A percentile compares a stretch with the other conserved stretches of the same genome.
Evolutionary conservation across 1,140 invertebrate genomes (phyloP).

Genomic region (Microplitis demolitor): DNA sequence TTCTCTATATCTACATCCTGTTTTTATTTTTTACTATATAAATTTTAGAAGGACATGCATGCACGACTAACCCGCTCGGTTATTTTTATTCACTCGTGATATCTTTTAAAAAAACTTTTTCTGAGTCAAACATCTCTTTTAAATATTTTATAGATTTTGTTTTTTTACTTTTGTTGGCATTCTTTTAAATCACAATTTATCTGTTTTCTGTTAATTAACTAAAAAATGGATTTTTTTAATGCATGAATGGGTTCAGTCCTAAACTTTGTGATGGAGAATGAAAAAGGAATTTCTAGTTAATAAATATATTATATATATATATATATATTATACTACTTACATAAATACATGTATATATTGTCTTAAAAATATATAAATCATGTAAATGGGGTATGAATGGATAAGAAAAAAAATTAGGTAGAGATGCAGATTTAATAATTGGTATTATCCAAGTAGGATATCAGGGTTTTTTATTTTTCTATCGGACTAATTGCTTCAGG

Average conservation of each 20-base stretch:
- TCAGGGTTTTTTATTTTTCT: slow-evolving; percentile 18
- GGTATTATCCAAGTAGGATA: slow-evolving; percentile 7
- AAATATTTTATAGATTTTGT: slow-evolving; percentile 9
- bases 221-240: slow-evolving; percentile 6
- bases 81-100: slow-evolving; percentile 22
- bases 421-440: neutral
- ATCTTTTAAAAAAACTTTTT: slow-evolving; percentile 2
- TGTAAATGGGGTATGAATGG: too few species aligned
- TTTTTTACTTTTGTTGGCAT: slow-evolving; percentile 11
- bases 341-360: too few species aligned
- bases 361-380: too few species aligned
- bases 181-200: neutral
- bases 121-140: neutral
- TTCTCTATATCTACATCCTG: neutral
- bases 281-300: slow-evolving; percentile 10
- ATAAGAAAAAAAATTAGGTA: neutral
- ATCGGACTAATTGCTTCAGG: slow-evolving; percentile 35
- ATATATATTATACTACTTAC: neutral
- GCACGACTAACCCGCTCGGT: slow-evolving; percentile 22
- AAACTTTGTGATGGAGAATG: slow-evolving; percentile 19
- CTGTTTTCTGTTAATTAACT: neutral
- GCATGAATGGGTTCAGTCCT: slow-evolving; percentile 30
- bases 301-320: neutral
- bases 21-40: slow-evolving; percentile 5
- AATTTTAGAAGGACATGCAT: slow-evolving; percentile 14